Evolutionary conservation across 2,113 vertebrate species (phyloP).

Genomic region (Nothoprocta pentlandii): DNA sequence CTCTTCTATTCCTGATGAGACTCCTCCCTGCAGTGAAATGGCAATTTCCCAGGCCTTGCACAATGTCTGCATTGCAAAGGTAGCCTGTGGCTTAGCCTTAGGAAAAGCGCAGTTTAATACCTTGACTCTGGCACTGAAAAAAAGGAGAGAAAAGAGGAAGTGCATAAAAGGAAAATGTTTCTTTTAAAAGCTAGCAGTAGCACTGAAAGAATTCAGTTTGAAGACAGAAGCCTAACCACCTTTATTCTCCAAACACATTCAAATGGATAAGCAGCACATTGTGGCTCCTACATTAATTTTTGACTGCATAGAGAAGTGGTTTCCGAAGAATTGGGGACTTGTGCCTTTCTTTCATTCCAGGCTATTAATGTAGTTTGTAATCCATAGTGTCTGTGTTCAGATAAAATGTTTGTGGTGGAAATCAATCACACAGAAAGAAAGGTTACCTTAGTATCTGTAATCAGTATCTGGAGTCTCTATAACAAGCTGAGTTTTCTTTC

Average conservation of each 20-base stretch:
- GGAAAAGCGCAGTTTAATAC: constrained; percentile 23
- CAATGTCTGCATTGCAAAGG: constrained; percentile 58
- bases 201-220: neutral
- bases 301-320: neutral
- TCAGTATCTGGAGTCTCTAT: neutral
- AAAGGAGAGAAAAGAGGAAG: neutral
- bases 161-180: constrained; percentile 18
- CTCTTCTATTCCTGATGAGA: constrained; percentile 27
- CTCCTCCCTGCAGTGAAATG: constrained; percentile 50
- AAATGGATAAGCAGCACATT: neutral
- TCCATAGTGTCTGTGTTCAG: neutral
- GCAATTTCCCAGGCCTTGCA: constrained; percentile 46
- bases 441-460: neutral
- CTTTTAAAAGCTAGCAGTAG: constrained; percentile 2
- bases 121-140: constrained; percentile 39
- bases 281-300: neutral
- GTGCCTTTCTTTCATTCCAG: neutral
- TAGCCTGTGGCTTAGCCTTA: constrained; percentile 41
- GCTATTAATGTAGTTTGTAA: neutral
- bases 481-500: neutral
- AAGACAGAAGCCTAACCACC: neutral
- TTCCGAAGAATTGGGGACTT: neutral
- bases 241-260: constrained; percentile 23
- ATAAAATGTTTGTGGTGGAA: neutral
- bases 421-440: neutral